Percentiles rank a stretch among this genome's conserved stretches.
Evolutionary conservation across 2,888 invertebrate genomes (phyloP).

Genomic region (Cerastis leucographa): DNA sequence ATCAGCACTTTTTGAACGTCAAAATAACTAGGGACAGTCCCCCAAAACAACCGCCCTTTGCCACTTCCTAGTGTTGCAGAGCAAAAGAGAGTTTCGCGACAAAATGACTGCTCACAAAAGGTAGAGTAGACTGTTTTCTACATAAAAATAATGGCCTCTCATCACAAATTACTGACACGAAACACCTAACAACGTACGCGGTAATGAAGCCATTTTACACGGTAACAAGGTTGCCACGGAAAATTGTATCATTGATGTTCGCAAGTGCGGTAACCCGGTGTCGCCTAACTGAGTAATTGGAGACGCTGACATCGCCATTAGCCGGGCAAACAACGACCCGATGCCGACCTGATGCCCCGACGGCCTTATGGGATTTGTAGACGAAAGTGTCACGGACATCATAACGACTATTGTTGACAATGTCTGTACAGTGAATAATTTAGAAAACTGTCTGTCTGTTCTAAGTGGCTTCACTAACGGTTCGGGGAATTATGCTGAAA

Average conservation of each 20-base stretch:
- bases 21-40: too few relatives aligned
- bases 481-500: conserved; percentile 36
- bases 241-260: conserved; percentile 52
- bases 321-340: conserved; percentile 67
- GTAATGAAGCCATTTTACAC: conserved; percentile 50
- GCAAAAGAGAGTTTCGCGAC: not conserved
- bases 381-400: conserved; percentile 59
- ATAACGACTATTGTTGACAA: conserved; percentile 41
- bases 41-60: too few relatives aligned
- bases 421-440: conserved; percentile 28
- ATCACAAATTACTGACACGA: conserved; percentile 38
- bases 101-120: not conserved
- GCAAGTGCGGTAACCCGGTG: conserved; percentile 56
- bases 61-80: too few relatives aligned
- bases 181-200: conserved; percentile 26
- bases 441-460: conserved; percentile 19
- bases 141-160: conserved; percentile 32
- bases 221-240: conserved; percentile 35
- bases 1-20: too few relatives aligned
- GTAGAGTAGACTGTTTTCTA: not conserved
- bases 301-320: conserved; percentile 64
- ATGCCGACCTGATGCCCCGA: conserved; percentile 53
- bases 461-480: conserved; percentile 9
- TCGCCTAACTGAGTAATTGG: conserved; percentile 67
- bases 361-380: conserved; percentile 63